Percentiles rank a stretch among this genome's conserved stretches.
Conservation (phyloP, 2,113 vertebrate genomes). For the Noturus placidus region DNA sequence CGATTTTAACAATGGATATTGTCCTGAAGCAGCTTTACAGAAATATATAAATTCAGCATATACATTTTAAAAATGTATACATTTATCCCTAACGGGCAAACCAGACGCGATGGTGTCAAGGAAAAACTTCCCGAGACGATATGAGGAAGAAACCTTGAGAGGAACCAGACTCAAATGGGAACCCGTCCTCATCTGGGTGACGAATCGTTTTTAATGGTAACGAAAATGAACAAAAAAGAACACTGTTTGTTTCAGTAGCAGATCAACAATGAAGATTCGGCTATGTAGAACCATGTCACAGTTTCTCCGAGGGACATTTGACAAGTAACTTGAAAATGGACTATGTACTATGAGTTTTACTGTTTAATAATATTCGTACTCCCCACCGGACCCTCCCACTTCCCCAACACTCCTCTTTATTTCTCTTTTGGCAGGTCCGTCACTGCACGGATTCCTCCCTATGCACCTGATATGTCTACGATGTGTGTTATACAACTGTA, state of each 20-base stretch:
- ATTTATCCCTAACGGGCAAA: no score
- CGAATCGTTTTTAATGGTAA: not conserved
- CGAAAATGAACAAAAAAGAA: not conserved
- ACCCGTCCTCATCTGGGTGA: no score
- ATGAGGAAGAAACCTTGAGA: no score
- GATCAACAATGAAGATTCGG: not conserved
- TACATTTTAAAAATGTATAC: no score
- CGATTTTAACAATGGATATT: no score
- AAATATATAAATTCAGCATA: no score
- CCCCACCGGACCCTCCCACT: not conserved
- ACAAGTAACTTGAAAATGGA: not conserved
- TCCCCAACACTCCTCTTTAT: not conserved
- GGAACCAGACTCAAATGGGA: no score
- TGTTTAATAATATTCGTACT: not conserved
- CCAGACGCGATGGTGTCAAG: no score
- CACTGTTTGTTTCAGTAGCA: not conserved
- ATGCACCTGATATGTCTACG: slow-evolving; percentile 17
- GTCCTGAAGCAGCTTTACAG: no score
- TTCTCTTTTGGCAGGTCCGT: not conserved
- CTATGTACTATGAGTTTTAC: not conserved
- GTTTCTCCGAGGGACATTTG: not conserved
- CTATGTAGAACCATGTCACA: not conserved
- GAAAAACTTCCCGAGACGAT: no score
- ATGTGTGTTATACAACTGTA: slow-evolving; percentile 30
- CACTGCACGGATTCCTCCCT: not conserved